phyloP scores from a whole-genome alignment of 1,140 invertebrate genomes.

The Drosophila varians region DNA sequence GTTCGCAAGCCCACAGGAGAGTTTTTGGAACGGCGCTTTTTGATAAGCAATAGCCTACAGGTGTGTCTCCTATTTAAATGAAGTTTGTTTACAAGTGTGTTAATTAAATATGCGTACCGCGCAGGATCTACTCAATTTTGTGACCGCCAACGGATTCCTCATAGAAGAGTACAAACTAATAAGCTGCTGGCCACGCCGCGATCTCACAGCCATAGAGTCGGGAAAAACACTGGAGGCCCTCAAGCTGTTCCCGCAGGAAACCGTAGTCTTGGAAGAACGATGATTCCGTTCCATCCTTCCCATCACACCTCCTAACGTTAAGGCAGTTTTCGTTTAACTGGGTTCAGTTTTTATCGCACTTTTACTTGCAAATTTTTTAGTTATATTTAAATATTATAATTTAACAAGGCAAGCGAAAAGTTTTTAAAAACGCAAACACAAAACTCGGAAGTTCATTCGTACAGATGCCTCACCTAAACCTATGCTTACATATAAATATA shows the following conservation, averaged over 20 bases:
- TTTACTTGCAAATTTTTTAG: slow-evolving; percentile 22
- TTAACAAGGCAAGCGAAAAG: slow-evolving; percentile 4
- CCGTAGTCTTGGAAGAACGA: slow-evolving; percentile 95
- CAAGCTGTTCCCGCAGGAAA: slow-evolving; percentile 96
- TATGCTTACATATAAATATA: slow-evolving; percentile 32
- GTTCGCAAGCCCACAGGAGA: slow-evolving; percentile 91
- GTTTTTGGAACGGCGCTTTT: slow-evolving; percentile 90
- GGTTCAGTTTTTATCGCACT: slow-evolving; percentile 47
- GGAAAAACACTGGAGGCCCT: slow-evolving; percentile 90
- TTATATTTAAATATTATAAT: slow-evolving; percentile 9
- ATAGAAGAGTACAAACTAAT: slow-evolving; percentile 95
- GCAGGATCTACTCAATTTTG: slow-evolving; percentile 92
- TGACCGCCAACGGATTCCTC: slow-evolving; percentile 93
- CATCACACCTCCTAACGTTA: slow-evolving; percentile 8
- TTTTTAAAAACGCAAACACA: slow-evolving; percentile 20
- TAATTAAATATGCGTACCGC: neutral
- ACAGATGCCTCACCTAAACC: neutral
- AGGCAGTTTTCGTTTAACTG: slow-evolving; percentile 40
- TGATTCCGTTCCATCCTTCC: slow-evolving; percentile 79
- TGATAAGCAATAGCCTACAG: slow-evolving; percentile 87
- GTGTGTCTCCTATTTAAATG: slow-evolving; percentile 68
- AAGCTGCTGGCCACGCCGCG: slow-evolving; percentile 96
- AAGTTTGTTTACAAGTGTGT: too few relatives aligned
- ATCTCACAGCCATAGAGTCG: slow-evolving; percentile 91
- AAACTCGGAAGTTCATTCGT: neutral